phyloP scores from a whole-genome alignment of 1,140 invertebrate species.

The Paralvinella palmiformis region DNA sequence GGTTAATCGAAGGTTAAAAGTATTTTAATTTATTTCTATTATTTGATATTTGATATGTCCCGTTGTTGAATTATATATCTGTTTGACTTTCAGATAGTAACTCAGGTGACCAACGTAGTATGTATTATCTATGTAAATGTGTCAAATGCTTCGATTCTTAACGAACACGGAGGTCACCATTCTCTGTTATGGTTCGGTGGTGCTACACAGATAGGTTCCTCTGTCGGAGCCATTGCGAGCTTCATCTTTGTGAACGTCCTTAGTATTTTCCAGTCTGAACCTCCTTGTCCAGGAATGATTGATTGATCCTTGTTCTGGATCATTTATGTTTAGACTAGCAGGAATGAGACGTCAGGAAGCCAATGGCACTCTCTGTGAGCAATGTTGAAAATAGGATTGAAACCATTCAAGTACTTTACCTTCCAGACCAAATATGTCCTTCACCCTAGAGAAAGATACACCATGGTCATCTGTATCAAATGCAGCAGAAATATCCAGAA shows the following conservation, averaged over 20 bases:
- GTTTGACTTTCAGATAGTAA: conserved; percentile 7
- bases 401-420: too few species aligned
- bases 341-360: too few species aligned
- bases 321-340: too few species aligned
- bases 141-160: conserved; percentile 67
- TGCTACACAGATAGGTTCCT: conserved; percentile 73
- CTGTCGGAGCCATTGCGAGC: conserved; percentile 65
- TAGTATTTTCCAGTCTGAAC: neutral
- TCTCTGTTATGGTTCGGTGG: conserved; percentile 70
- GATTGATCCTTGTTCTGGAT: too few species aligned
- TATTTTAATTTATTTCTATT: neutral
- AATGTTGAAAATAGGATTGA: too few species aligned
- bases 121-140: conserved; percentile 76
- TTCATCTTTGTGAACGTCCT: conserved; percentile 65
- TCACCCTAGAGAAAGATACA: too few species aligned
- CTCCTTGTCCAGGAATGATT: neutral
- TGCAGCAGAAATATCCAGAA: too few species aligned
- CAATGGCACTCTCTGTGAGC: too few species aligned
- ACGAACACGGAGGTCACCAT: conserved; percentile 49
- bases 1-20: too few species aligned
- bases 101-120: conserved; percentile 51
- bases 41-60: neutral
- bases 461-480: too few species aligned
- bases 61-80: neutral
- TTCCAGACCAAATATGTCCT: too few species aligned